Percentiles rank a stretch among this genome's conserved stretches.
phyloP scores from a whole-genome alignment of 2,888 invertebrate genomes.

The Epirrita christyi region DNA sequence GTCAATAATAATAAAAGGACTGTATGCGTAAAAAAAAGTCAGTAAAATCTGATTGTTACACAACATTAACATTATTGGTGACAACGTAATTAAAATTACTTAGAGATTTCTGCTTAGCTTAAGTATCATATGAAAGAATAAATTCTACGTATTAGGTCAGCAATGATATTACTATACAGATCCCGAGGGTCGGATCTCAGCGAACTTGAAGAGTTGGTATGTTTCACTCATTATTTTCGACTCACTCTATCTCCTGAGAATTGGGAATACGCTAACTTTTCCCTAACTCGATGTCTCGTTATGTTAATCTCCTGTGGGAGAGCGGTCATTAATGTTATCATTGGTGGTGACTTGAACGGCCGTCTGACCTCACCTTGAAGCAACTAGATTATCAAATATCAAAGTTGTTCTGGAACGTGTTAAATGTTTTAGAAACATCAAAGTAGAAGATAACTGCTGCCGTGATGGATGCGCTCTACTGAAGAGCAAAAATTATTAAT shows the following conservation, averaged over 20 bases:
- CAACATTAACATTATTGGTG: background rate
- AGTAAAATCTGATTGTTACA: background rate
- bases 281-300: constrained; percentile 63
- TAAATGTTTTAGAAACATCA: too few relatives aligned
- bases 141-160: constrained; percentile 31
- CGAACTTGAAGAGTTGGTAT: constrained; percentile 53
- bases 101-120: constrained; percentile 5
- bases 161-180: constrained; percentile 33
- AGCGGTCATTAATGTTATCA: constrained; percentile 54
- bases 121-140: constrained; percentile 10
- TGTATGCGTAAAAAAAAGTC: background rate
- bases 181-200: constrained; percentile 45
- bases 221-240: constrained; percentile 62
- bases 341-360: constrained; percentile 34
- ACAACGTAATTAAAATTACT: background rate
- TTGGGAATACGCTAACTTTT: constrained; percentile 59
- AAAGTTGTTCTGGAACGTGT: too few relatives aligned
- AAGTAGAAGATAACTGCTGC: too few relatives aligned
- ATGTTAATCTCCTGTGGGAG: constrained; percentile 59
- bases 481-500: too few relatives aligned
- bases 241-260: constrained; percentile 49
- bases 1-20: background rate
- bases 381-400: too few relatives aligned
- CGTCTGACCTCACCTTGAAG: constrained; percentile 6
- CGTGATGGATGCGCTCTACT: too few relatives aligned